Percentiles rank a stretch among this genome's conserved stretches.
Evolutionary conservation across 2,888 invertebrate species (phyloP).

Genomic region (Busseola fusca): DNA sequence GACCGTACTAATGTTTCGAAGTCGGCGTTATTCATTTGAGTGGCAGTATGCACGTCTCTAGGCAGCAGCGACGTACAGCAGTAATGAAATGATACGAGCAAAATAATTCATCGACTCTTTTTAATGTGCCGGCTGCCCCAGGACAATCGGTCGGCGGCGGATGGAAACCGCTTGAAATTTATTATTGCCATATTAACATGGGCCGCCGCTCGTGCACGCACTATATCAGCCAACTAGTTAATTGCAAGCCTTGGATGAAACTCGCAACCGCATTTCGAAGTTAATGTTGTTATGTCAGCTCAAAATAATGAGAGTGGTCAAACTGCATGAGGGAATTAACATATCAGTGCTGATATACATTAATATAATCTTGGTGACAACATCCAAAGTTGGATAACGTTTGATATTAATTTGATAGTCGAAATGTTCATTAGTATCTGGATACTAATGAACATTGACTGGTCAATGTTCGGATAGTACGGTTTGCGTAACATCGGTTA

Average conservation of each 20-base stretch:
- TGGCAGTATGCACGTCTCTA: constrained; percentile 54
- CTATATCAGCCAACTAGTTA: constrained; percentile 85
- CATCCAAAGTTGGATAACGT: constrained; percentile 14
- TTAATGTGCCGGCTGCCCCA: constrained; percentile 71
- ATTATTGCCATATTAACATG: constrained; percentile 86
- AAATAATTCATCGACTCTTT: constrained; percentile 78
- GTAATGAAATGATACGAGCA: constrained; percentile 71
- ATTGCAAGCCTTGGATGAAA: constrained; percentile 85
- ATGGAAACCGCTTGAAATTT: constrained; percentile 83
- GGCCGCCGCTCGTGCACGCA: constrained; percentile 74
- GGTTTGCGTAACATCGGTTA: constrained; percentile 43
- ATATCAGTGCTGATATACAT: constrained; percentile 20
- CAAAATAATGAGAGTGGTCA: constrained; percentile 80
- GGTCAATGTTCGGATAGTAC: constrained; percentile 33
- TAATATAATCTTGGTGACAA: constrained; percentile 38
- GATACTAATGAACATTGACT: too few relatives aligned
- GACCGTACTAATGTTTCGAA: constrained; percentile 60
- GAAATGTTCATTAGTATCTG: constrained; percentile 19
- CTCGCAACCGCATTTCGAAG: constrained; percentile 84
- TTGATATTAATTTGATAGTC: constrained; percentile 31
- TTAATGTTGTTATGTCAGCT: constrained; percentile 82
- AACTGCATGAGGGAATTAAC: constrained; percentile 67
- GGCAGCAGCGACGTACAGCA: constrained; percentile 52
- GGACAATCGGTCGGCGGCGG: constrained; percentile 70
- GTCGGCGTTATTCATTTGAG: constrained; percentile 69